phyloP scores from a whole-genome alignment of 2,888 invertebrate genomes.

The Venustoraphidia nigricollis region DNA sequence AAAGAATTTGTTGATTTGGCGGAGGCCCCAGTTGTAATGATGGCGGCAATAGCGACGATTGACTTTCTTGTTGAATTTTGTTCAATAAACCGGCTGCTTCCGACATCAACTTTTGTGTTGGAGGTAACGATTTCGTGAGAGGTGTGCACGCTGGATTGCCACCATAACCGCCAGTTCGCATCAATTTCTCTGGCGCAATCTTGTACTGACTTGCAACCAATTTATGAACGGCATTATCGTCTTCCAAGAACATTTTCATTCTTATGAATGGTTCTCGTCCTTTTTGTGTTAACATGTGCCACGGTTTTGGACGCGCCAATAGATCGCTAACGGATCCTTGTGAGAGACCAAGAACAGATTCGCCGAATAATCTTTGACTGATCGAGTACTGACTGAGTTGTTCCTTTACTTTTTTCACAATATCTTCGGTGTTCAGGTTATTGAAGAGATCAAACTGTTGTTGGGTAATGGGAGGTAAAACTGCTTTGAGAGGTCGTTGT shows the following conservation, averaged over 20 bases:
- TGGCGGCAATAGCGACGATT: constrained; percentile 40
- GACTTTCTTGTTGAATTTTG: constrained; percentile 51
- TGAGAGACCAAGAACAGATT: constrained; percentile 89
- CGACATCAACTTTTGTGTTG: constrained; percentile 62
- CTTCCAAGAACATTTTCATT: constrained; percentile 96
- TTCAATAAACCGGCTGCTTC: constrained; percentile 48
- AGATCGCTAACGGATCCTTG: constrained; percentile 97
- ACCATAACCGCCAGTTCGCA: constrained; percentile 91
- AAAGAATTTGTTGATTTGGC: constrained; percentile 24
- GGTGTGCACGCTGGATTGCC: constrained; percentile 29
- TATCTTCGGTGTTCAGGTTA: constrained; percentile 95
- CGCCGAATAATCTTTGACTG: constrained; percentile 95
- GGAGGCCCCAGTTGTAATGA: constrained; percentile 30
- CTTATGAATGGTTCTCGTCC: constrained; percentile 93
- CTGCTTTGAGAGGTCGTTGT: constrained; percentile 86
- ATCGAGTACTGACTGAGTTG: constrained; percentile 91
- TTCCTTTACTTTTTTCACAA: constrained; percentile 91
- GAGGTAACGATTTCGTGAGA: constrained; percentile 57
- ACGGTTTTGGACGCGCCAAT: constrained; percentile 92
- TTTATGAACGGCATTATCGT: constrained; percentile 89
- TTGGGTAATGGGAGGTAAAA: constrained; percentile 94
- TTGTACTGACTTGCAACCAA: constrained; percentile 94
- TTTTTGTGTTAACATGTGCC: constrained; percentile 98
- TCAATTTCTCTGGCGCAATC: constrained; percentile 92
- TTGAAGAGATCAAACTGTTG: constrained; percentile 98